phyloP scores from a whole-genome alignment of 2,797 vertebrate species.

The Calcarius lapponicus region DNA sequence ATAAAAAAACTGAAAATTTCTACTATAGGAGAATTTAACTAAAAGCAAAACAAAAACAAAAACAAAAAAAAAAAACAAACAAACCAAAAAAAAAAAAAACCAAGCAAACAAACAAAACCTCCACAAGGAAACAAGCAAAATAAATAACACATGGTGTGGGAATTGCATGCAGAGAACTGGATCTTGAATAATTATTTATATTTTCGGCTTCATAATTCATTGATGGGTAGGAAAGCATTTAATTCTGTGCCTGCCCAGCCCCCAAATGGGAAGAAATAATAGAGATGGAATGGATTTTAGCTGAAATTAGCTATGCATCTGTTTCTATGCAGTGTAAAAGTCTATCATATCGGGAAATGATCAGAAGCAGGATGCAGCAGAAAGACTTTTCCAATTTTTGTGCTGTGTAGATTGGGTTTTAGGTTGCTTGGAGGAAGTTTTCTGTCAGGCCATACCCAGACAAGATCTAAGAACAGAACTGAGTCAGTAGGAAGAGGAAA shows the following conservation, averaged over 20 bases:
- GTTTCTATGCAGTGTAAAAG: not conserved
- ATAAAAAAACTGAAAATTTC: not conserved
- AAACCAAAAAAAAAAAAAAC: too few species aligned
- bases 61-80: too few species aligned
- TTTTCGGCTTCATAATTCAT: not conserved
- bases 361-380: not conserved
- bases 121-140: not conserved
- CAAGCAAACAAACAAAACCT: not conserved
- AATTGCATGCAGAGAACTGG: not conserved
- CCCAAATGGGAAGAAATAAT: not conserved
- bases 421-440: not conserved
- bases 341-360: not conserved
- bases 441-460: not conserved
- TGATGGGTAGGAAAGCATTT: not conserved
- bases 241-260: not conserved
- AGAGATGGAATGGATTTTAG: not conserved
- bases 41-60: not conserved
- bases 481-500: not conserved
- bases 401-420: not conserved
- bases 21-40: not conserved
- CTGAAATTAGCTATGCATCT: not conserved
- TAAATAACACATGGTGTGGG: not conserved
- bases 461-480: not conserved
- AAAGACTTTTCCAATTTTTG: not conserved
- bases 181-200: constrained; percentile 7